phyloP scores from a whole-genome alignment of 2,888 invertebrate species.

The Andrena bicolor region DNA sequence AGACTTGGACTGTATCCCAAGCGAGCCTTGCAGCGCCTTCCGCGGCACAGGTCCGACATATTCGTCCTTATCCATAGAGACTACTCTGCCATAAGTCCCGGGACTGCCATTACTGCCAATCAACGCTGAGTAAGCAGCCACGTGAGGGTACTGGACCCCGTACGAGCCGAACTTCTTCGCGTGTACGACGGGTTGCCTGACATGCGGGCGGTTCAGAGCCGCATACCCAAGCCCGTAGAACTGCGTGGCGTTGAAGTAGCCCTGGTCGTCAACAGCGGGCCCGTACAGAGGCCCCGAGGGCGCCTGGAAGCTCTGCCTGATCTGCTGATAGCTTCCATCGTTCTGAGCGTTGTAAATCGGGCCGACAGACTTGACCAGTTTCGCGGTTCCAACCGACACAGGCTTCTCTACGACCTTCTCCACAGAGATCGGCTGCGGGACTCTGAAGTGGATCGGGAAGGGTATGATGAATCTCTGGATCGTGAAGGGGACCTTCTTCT shows the following conservation, averaged over 20 bases:
- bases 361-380: slow-evolving; percentile 17
- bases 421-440: slow-evolving; percentile 85
- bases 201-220: neutral
- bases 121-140: slow-evolving; percentile 15
- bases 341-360: slow-evolving; percentile 25
- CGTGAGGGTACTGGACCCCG: slow-evolving; percentile 42
- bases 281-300: neutral
- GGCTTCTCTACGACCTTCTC: slow-evolving; percentile 87
- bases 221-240: slow-evolving; percentile 27
- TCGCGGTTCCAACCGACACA: slow-evolving; percentile 82
- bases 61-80: slow-evolving; percentile 33
- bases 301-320: slow-evolving; percentile 22
- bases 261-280: slow-evolving; percentile 1
- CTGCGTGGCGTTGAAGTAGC: slow-evolving; percentile 36
- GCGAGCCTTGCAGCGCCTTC: slow-evolving; percentile 24
- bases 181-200: slow-evolving; percentile 38
- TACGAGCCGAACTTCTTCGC: slow-evolving; percentile 46
- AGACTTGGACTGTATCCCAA: slow-evolving; percentile 43
- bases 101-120: slow-evolving; percentile 11
- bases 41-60: slow-evolving; percentile 48
- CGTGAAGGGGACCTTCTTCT: slow-evolving; percentile 86
- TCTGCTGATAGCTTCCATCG: slow-evolving; percentile 30
- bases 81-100: slow-evolving; percentile 17
- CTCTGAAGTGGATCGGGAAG: slow-evolving; percentile 83
- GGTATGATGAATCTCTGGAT: slow-evolving; percentile 86